These are phyloP conservation scores for Tipula lateralis DNA, from an alignment of 2,888 invertebrate genomes.

Conservation along the genomic window DNA sequence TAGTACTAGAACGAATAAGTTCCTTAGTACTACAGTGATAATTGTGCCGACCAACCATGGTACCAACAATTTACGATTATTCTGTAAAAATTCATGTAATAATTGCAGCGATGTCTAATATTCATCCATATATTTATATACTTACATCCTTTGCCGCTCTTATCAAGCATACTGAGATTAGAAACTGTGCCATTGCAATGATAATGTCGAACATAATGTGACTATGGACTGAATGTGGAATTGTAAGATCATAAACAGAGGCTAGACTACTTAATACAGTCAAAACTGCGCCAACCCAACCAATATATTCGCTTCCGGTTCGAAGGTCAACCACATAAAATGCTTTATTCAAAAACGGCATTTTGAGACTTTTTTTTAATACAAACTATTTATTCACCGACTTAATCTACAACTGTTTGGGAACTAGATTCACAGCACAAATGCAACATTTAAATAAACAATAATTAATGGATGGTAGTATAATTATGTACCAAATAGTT, in stretches of 20 bases:
- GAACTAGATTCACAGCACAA: not conserved
- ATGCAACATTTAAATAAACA: not conserved
- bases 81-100: not conserved
- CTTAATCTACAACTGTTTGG: not conserved
- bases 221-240: not conserved
- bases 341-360: not conserved
- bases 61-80: not conserved
- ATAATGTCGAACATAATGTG: not conserved
- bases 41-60: not conserved
- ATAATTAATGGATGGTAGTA: too few species aligned
- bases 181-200: not conserved
- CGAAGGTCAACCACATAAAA: not conserved
- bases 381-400: not conserved
- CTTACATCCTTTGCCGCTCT: not conserved
- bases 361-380: not conserved
- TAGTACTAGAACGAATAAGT: not conserved
- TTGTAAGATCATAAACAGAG: not conserved
- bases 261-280: not conserved
- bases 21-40: not conserved
- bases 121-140: too few species aligned
- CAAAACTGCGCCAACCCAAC: not conserved
- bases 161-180: not conserved
- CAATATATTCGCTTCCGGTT: not conserved
- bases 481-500: too few species aligned
- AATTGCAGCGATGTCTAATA: not conserved